Base-by-base conservation (phyloP, 2,797 vertebrate species). In the Halcyon badia region DNA sequence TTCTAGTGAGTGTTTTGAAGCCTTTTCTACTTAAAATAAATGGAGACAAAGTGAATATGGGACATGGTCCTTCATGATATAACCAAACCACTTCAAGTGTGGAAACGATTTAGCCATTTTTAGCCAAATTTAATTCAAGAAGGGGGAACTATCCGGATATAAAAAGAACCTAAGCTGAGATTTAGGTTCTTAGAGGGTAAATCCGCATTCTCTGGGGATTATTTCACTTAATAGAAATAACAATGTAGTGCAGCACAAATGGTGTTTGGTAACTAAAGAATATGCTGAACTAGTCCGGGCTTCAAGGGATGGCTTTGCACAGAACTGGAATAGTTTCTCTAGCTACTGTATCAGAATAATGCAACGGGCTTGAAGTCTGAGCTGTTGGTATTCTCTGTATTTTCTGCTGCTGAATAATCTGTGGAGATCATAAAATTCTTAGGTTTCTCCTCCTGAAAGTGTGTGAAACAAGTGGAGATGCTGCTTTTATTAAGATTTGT, bases 341-440 rank as follows among this genome's bases (percentile, higher is more conserved):
- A 15, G 10, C 4, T 56, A 18, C 49, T 33, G 0, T 16, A 14
- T 51, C 9, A 56, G 14, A 80, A 51, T 46, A 73, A 73, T 28
- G 24, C 24, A 35, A 5, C 17, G 22, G 10, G 18, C 14, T 26
- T 68, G 11, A 41, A 75, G 25, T n/a, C 46, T 52, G 51, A 64
- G 30, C 9, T 13, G 1, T n/a, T 83, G 58, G 5, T 49, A 14
- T 31, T 69, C 41, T 71, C 13, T 73, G n/a, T 42, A 7, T 11
- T 56, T 76, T 31, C 49, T 93, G n/a, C 33, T 71, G 48, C 39
- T 91, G 46, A 14, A 24, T 66, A 33, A 61, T 56, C 37, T 62
- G 14, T 33, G 20, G 13, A 58, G 7, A 28, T 1, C 1, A 1
- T 35, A 14, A 49, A 4, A 2, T 30, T 75, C 37, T 52, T 52